Conservation (phyloP, 1,140 invertebrate species). For the Agrilus planipennis region DNA sequence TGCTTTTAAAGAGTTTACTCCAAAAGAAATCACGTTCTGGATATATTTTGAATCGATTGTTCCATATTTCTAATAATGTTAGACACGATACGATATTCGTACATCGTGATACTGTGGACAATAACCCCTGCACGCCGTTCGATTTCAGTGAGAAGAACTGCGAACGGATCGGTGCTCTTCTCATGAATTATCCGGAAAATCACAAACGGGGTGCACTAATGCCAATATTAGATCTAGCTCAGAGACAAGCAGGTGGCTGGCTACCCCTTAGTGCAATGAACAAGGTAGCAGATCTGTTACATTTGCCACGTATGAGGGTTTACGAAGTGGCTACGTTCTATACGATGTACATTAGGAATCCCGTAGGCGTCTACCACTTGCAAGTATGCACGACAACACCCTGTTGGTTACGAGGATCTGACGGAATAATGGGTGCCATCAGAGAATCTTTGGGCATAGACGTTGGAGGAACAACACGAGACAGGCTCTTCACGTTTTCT, state of each 20-base stretch:
- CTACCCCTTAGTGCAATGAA: constrained; percentile 97
- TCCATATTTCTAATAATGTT: constrained; percentile 39
- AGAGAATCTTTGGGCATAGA: constrained; percentile 70
- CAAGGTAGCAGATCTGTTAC: constrained; percentile 83
- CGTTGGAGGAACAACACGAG: constrained; percentile 80
- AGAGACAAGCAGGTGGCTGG: constrained; percentile 96
- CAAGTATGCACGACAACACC: constrained; percentile 99
- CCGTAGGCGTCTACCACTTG: constrained; percentile 92
- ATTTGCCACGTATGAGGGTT: constrained; percentile 91
- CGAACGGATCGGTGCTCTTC: constrained; percentile 75
- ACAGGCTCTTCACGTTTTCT: constrained; percentile 84
- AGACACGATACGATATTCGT: constrained; percentile 50
- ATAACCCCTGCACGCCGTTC: constrained; percentile 85
- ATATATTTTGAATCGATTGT: constrained; percentile 25
- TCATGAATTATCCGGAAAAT: constrained; percentile 93
- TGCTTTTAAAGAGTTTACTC: too few species aligned
- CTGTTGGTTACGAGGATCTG: constrained; percentile 93
- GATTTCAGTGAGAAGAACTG: constrained; percentile 83
- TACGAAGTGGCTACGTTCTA: constrained; percentile 99
- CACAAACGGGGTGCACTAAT: constrained; percentile 94
- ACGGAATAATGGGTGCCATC: constrained; percentile 76
- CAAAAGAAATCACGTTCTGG: too few species aligned
- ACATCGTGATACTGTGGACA: constrained; percentile 83
- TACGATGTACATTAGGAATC: constrained; percentile 96
- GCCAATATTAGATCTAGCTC: constrained; percentile 91